These are phyloP conservation scores for Benitochromis conjunctus DNA, from an alignment of 2,113 vertebrate species.

Conservation along the genomic window DNA sequence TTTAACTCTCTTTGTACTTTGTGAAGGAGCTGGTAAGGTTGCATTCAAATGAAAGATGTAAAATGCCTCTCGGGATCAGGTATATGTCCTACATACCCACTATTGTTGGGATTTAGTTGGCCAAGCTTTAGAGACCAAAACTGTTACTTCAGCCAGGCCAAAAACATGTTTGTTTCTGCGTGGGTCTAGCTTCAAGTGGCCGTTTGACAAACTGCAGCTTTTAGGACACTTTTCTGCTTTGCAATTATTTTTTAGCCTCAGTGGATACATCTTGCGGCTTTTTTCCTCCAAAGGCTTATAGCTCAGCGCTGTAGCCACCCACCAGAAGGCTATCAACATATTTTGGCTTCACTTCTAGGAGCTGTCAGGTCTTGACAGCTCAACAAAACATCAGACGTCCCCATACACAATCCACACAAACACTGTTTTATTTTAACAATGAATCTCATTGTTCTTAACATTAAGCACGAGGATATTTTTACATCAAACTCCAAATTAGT, in stretches of 20 bases:
- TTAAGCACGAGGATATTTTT: not conserved
- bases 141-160: rapidly evolving
- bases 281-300: not conserved
- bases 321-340: not conserved
- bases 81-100: not conserved
- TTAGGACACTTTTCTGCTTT: not conserved
- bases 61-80: not conserved
- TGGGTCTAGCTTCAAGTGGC: not conserved
- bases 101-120: not conserved
- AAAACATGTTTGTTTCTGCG: not conserved
- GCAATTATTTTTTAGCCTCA: not conserved
- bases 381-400: not conserved
- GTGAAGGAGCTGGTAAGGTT: not conserved
- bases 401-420: not conserved
- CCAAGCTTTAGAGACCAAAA: not conserved
- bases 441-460: not conserved
- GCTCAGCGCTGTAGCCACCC: not conserved
- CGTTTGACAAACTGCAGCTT: not conserved
- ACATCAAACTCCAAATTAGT: not conserved
- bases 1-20: not conserved
- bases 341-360: not conserved
- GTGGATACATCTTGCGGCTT: rapidly evolving
- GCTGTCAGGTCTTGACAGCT: not conserved
- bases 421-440: not conserved
- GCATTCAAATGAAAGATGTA: not conserved